Base-by-base conservation (phyloP, 2,888 invertebrate genomes). In the Belgica antarctica region DNA sequence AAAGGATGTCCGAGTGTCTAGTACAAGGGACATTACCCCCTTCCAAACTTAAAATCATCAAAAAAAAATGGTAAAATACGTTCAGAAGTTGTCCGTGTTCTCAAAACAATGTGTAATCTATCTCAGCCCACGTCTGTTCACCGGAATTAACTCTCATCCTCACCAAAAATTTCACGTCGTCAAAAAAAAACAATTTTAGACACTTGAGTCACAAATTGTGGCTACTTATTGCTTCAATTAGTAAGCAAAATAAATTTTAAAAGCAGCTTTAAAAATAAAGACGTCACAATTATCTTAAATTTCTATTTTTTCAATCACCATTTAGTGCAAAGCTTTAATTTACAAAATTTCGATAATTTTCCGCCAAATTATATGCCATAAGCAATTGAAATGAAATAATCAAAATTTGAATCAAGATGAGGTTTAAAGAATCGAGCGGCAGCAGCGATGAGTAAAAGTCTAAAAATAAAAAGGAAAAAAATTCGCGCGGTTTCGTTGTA, bases 401-500 rank as follows among this genome's bases (percentile, higher is more conserved):
- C 59, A 27, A 59, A 10, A 12, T 12, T n/a, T 8, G 12, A 59
- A 59, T 59, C 59, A 59, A 25, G 27, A 59, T 52, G 52, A 59
- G 22, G 12, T 59, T 24, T 19, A 2, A 12, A 7, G 52, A 5
- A 52, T 52, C 25, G 15, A 59, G 15, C 1, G 10, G 59, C 59
- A 27, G 52, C 52, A 52, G 52, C 7, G n/a, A 52, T 10, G 27
- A 59, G 27, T n/a, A 5, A 27, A 27, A n/a, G 8, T 59, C 59
- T 59, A 62, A 62, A 62, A 62, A 62, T 62, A 62, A 62, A 57
- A 57, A 57, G 12, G 34, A 8, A 31, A 8, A 5, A 17, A 62
- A 19, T 31, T 61, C 34, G 22, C 62, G 62, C 52, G n/a, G 62
- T 62, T 62, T 62, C 25, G 31, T 62, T 62, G 62, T 62, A 31